Base-by-base conservation (phyloP, 2,113 vertebrate genomes). In the Blennius ocellaris region DNA sequence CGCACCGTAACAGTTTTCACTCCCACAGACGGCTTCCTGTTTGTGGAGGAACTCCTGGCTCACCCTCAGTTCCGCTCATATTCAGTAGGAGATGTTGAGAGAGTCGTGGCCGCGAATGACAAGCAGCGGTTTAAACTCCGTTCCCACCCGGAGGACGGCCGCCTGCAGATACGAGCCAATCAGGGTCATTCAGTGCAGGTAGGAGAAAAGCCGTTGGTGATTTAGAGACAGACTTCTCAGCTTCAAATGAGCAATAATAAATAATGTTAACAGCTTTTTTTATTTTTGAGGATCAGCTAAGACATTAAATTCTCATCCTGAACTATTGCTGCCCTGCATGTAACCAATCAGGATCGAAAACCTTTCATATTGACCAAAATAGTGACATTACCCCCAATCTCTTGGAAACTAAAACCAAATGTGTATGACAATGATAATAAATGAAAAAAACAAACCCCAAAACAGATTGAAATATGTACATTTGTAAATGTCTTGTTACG, bases 141-240 rank as follows among this genome's bases (percentile, higher is more conserved):
- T 48, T 69, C 76, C 0, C 92, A 94, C 54, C 89, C 93, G 0
- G 86, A 89, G 6, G 49, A 90, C 5, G 91, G 94, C 0, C 91
- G 85, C 7, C 81, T 91, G 43, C 94, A 94, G 84, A 96, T 98
- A 75, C 89, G 95, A 7, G 96, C 96, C 78, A 96, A 96, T 87
- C 96, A 98, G 85, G 96, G 96, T 3, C 96, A 97, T 76, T 94
- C 96, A 14, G 44, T 97, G 30, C 91, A 94, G 94, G 96, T 96
- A 67, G 10, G 76, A 5, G 21, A 6, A 47, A 36, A 37, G 41
- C 9, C 6, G 4, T 49, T n/a, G 36, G 8, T 10, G 49, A 43
- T 1, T 2, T 2, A 3, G 21, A 30, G 21, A 30, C 5, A 53
- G 17, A 39, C 15, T 30, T 58, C 10, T 0, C 1, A 11, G 6